phyloP scores from a whole-genome alignment of 2,888 invertebrate genomes.

The Zeuzera pyrina region DNA sequence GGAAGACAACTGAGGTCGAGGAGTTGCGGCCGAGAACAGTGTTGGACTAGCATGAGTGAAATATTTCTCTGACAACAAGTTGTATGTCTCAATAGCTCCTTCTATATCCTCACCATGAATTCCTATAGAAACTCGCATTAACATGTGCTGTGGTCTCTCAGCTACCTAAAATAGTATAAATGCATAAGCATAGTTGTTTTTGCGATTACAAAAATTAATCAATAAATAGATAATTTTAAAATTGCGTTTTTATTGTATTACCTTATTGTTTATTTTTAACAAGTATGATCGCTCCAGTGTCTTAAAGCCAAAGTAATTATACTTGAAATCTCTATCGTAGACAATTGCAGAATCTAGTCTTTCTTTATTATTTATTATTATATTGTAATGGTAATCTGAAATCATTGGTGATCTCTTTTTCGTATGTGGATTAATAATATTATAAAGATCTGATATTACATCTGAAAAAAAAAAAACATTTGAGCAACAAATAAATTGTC shows the following conservation, averaged over 20 bases:
- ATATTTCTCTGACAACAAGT: constrained; percentile 93
- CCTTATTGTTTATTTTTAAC: constrained; percentile 90
- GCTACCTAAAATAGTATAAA: constrained; percentile 78
- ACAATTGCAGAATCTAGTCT: constrained; percentile 94
- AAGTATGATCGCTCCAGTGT: constrained; percentile 97
- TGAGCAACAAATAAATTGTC: too few relatives aligned
- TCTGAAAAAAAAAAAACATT: constrained; percentile 73
- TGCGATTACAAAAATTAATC: too few relatives aligned
- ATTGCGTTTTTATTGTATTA: constrained; percentile 17
- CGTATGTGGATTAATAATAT: constrained; percentile 82
- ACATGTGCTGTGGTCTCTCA: constrained; percentile 98
- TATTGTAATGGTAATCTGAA: constrained; percentile 84
- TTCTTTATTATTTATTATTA: constrained; percentile 91
- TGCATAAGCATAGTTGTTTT: too few relatives aligned
- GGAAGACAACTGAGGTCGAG: constrained; percentile 92
- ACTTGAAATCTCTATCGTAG: constrained; percentile 96
- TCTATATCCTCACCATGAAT: constrained; percentile 96
- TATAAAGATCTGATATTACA: constrained; percentile 90
- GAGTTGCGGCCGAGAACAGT: constrained; percentile 95
- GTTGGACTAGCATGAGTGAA: constrained; percentile 99
- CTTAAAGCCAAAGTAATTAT: constrained; percentile 99
- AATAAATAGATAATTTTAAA: too few relatives aligned
- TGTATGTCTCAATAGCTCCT: constrained; percentile 95
- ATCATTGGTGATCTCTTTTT: constrained; percentile 87
- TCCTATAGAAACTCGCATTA: constrained; percentile 97